phyloP scores from a whole-genome alignment of 1,140 invertebrate species.

The Dinoponera quadriceps region DNA sequence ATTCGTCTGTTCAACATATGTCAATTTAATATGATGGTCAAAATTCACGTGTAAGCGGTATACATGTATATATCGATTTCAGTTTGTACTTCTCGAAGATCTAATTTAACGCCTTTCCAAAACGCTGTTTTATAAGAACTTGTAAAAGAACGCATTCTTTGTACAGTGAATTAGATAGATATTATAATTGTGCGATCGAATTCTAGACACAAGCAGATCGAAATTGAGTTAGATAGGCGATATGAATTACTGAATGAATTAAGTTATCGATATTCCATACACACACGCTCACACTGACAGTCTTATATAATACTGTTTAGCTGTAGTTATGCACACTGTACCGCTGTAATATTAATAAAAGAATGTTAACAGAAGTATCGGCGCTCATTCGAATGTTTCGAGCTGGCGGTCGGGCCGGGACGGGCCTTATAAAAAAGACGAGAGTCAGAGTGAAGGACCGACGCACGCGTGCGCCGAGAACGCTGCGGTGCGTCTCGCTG shows the following conservation, averaged over 20 bases:
- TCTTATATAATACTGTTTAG: constrained; percentile 70
- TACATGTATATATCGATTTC: constrained; percentile 49
- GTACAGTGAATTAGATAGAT: constrained; percentile 42
- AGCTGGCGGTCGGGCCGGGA: too few species aligned
- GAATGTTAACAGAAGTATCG: constrained; percentile 70
- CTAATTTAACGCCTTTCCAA: constrained; percentile 44
- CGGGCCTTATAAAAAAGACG: too few species aligned
- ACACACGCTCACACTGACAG: constrained; percentile 47
- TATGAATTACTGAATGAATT: constrained; percentile 47
- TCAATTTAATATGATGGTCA: constrained; percentile 68
- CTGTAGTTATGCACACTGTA: constrained; percentile 73
- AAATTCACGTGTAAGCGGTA: constrained; percentile 48
- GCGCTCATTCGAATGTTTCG: too few species aligned
- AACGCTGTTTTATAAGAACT: constrained; percentile 49
- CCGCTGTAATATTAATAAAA: constrained; percentile 73
- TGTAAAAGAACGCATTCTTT: constrained; percentile 37
- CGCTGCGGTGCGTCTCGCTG: too few species aligned
- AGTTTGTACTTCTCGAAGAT: constrained; percentile 21
- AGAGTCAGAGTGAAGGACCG: too few species aligned
- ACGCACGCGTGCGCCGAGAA: too few species aligned
- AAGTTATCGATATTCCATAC: constrained; percentile 60
- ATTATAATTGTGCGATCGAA: constrained; percentile 30
- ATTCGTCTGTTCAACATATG: constrained; percentile 78
- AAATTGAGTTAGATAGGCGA: constrained; percentile 51
- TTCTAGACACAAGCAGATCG: constrained; percentile 55